Percentiles rank a stretch among this genome's conserved stretches.
These are phyloP conservation scores for Oryzias celebensis DNA, from an alignment of 2,113 vertebrate species.

Conservation along the genomic window DNA sequence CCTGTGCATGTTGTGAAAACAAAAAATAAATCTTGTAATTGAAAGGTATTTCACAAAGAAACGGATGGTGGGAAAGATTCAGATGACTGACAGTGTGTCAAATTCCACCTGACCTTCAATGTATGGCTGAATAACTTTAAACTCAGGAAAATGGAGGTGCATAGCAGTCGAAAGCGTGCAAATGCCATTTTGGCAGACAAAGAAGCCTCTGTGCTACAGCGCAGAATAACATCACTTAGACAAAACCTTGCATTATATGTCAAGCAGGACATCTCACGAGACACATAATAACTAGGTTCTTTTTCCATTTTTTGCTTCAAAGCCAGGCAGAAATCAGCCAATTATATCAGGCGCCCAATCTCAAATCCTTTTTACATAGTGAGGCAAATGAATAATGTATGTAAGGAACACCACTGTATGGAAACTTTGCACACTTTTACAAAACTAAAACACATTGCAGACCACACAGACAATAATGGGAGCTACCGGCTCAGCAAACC, in stretches of 20 bases:
- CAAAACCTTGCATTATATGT: slow-evolving; percentile 16
- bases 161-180: slow-evolving; percentile 26
- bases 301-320: background rate
- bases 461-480: background rate
- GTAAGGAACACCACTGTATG: background rate
- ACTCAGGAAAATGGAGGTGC: slow-evolving; percentile 8
- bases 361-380: background rate
- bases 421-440: background rate
- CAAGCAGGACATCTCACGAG: background rate
- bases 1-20: too few relatives aligned
- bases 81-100: slow-evolving; percentile 7
- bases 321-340: slow-evolving; percentile 4
- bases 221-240: slow-evolving; percentile 10
- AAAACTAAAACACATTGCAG: background rate
- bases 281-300: background rate
- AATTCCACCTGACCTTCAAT: slow-evolving; percentile 7
- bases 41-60: background rate
- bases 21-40: background rate
- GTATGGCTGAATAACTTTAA: slow-evolving; percentile 18
- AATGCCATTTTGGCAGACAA: slow-evolving; percentile 29
- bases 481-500: background rate
- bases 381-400: background rate
- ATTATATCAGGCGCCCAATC: background rate
- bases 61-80: background rate
- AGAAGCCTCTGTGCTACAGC: slow-evolving; percentile 11